Base-by-base conservation (phyloP, 64 coral and sea anemone species). In the Hydrozoanthus tunicans region DNA sequence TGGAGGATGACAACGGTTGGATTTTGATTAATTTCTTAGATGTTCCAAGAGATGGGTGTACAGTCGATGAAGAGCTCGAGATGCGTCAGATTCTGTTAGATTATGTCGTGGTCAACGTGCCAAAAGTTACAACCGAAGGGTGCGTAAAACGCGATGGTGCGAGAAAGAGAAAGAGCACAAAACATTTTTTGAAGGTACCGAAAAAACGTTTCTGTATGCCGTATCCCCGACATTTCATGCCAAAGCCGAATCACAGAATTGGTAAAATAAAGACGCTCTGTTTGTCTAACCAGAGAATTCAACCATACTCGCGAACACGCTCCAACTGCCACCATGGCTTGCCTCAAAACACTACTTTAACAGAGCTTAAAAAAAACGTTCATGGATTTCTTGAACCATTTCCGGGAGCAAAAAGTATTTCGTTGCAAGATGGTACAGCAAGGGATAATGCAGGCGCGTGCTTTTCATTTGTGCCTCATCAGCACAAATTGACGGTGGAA, bases 1-100 rank as follows among this genome's bases (percentile, higher is more conserved):
- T 43, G 70, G 84, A 88, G 25, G 84, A 88, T 3, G 24, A 75
- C 7, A 73, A 88, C 68, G 69, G 84, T 25, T 88, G 84, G 84
- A 56, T 88, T 75, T n/a, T 88, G 55, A 32, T 88, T 51, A 58
- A 74, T 59, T 56, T 88, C 9, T 12, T 9, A 11, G 69, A 88
- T 4, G 43, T 20, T 75, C 6, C 55, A 43, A 24, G 6, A 15
- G 54, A 74, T 58, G 56, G 55, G 74, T 23, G 54, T 32, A 58
- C 56, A 25, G 26, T 73, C 6, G 69, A 86, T 73, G 11, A 70
- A 4, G 68, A 75, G 32, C 32, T 43, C 32, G 32, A 43, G 24
- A 74, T 88, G 5, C 55, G 66, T 6, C n/a, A 73, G 56, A 57
- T 88, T 43, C 52, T 88, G 14, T 88, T 56, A 7, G 84, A 88